These are phyloP conservation scores for Carcinoscorpius rotundicauda DNA, from an alignment of 1,140 invertebrate genomes.

Conservation along the genomic window DNA sequence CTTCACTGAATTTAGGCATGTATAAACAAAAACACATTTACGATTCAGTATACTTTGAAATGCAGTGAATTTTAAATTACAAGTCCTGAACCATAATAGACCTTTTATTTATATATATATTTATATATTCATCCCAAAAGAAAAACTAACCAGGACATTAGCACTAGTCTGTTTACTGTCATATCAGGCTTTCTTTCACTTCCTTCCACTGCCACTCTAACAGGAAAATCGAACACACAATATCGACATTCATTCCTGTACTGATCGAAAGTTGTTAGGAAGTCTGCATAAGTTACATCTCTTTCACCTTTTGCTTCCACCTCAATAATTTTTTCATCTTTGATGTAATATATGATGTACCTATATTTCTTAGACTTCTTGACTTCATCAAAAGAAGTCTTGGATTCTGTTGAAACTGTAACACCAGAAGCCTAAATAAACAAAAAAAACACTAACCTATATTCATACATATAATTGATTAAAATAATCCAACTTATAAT, in stretches of 20 bases:
- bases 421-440: constrained; percentile 78
- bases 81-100: no score
- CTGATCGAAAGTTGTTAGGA: constrained; percentile 77
- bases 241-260: constrained; percentile 65
- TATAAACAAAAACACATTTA: no score
- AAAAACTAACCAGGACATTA: constrained; percentile 78
- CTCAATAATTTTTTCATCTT: constrained; percentile 61
- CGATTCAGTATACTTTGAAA: no score
- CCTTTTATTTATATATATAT: no score
- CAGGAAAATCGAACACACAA: constrained; percentile 74
- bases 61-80: no score
- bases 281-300: constrained; percentile 75
- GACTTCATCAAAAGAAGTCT: constrained; percentile 88
- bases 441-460: background rate
- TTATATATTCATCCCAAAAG: no score
- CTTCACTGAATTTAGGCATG: no score
- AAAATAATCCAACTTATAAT: no score
- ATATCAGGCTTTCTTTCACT: constrained; percentile 19
- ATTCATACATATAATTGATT: no score
- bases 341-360: constrained; percentile 89
- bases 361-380: constrained; percentile 95
- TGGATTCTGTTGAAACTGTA: constrained; percentile 83
- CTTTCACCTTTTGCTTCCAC: constrained; percentile 41
- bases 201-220: constrained; percentile 22
- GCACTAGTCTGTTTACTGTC: constrained; percentile 51